Base-by-base conservation (phyloP, 2,113 vertebrate genomes). In the Takifugu flavidus region DNA sequence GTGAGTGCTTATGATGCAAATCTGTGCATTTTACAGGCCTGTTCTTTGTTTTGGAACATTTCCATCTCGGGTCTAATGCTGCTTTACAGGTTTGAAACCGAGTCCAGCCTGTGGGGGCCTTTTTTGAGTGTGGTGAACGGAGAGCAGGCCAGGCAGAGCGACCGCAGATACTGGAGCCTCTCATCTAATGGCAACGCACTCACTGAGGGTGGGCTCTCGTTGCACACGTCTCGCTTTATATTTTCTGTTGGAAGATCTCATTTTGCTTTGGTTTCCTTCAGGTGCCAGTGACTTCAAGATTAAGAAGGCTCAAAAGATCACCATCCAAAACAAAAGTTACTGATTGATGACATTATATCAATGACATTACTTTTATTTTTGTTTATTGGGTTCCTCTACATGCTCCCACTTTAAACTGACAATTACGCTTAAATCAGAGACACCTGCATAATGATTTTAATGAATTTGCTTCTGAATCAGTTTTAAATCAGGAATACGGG, bases 241-340 rank as follows among this genome's bases (percentile, higher is more conserved):
- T 61, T 0, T 34, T 62, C 47, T 2, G 59, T 42, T 8, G 62
- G 34, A 8, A 29, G 27, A n/a, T 50, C 46, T n/a, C 13, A 52
- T 49, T 57, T 59, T 1, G 4, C 6, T 25, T 27, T 55, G 7
- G 70, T 49, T 27, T 44, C 50, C 71, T 10, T 5, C 75, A 98
- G 95, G 95, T n/a, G 72, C 98, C 0, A 72, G 74, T 0, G 93
- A 98, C 57, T 96, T 93, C 86, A 92, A 74, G 83, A 92, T 96
- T 14, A 25, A 56, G 0, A 14, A 56, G 0, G 51, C 76, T 59
- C 93, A 95, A 66, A 90, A 72, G 53, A 88, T 98, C 56, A 86
- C 89, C 68, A 86, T 98, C 67, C 88, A 86, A 80, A 91, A 90
- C 68, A 87, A 64, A 31, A 72, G 2, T 55, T 91, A 89, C 78